A percentile compares a stretch with the other conserved stretches of the same genome.
Evolutionary conservation across 2,113 vertebrate species (phyloP).

Genomic region (Ochotona curzoniae): DNA sequence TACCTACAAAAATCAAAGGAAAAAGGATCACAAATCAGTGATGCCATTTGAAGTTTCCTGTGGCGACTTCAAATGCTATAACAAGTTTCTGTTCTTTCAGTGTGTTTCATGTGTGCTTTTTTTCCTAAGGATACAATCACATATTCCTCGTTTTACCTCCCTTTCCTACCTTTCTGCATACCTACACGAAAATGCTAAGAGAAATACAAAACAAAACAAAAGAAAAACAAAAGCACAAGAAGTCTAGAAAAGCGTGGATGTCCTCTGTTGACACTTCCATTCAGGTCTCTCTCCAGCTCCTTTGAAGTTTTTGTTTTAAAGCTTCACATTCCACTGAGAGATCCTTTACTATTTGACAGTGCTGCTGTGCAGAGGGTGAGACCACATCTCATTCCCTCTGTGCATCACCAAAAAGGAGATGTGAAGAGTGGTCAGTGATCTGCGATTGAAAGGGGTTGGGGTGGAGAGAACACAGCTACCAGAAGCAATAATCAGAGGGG

Average conservation of each 20-base stretch:
- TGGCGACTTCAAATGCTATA: constrained; percentile 75
- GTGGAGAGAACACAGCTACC: not conserved
- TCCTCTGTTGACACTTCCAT: constrained; percentile 78
- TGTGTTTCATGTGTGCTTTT: constrained; percentile 63
- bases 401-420: constrained; percentile 71
- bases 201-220: constrained; percentile 4
- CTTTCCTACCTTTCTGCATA: constrained; percentile 63
- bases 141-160: constrained; percentile 57
- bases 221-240: constrained; percentile 64
- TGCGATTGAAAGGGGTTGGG: constrained; percentile 47
- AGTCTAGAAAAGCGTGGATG: not conserved
- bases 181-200: constrained; percentile 70
- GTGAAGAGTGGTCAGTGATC: constrained; percentile 74
- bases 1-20: constrained; percentile 73
- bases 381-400: constrained; percentile 72
- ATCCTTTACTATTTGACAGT: constrained; percentile 75
- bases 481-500: constrained; percentile 17
- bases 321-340: constrained; percentile 69
- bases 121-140: constrained; percentile 76
- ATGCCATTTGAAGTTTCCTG: constrained; percentile 83
- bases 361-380: constrained; percentile 73
- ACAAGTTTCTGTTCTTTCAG: constrained; percentile 77
- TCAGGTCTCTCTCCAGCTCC: constrained; percentile 65
- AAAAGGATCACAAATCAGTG: constrained; percentile 81
- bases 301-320: constrained; percentile 82